Evolutionary conservation across 2,113 vertebrate species (phyloP).

Genomic region (Neodon shergylaensis): DNA sequence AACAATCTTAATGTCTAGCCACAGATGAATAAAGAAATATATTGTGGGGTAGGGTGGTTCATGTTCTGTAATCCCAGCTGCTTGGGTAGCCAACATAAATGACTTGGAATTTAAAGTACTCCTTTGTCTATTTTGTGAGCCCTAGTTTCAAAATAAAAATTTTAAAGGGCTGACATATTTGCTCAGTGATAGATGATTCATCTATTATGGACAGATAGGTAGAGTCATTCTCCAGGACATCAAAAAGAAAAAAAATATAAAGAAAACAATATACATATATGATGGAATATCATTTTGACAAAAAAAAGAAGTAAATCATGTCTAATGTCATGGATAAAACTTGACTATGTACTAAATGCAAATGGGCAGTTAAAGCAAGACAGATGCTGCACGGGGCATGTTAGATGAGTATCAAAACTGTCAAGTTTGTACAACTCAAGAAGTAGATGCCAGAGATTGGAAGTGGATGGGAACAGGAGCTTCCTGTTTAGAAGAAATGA

Average conservation of each 20-base stretch:
- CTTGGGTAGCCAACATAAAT: accelerated
- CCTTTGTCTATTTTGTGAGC: neutral
- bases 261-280: neutral
- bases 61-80: neutral
- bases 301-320: neutral
- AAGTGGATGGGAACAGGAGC: neutral
- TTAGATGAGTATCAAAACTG: neutral
- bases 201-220: neutral
- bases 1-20: neutral
- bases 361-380: neutral
- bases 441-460: neutral
- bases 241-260: neutral
- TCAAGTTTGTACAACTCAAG: neutral
- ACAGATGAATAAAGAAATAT: neutral
- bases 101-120: neutral
- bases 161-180: neutral
- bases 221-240: neutral
- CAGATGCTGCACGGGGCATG: neutral
- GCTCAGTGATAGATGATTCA: neutral
- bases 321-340: neutral
- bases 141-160: neutral
- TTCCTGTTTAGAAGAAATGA: neutral
- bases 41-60: neutral
- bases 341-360: neutral
- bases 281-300: neutral